Conservation (phyloP, 2,797 vertebrate genomes). For the Pangasius sanitwongsei region DNA sequence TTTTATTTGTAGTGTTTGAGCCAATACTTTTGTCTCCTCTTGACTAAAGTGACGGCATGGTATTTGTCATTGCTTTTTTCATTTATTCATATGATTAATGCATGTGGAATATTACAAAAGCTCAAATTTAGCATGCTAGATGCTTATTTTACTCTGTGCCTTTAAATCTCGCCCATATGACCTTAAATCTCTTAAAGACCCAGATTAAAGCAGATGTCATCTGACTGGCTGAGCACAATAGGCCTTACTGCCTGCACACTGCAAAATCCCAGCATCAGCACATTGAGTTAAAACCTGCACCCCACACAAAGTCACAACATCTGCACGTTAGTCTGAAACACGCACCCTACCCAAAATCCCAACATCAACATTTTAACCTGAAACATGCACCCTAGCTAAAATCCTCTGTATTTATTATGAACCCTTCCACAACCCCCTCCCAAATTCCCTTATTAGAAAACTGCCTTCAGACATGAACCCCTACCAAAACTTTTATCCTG, state of each 20-base stretch:
- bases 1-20: not conserved
- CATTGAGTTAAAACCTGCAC: constrained; percentile 16
- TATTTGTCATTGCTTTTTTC: not conserved
- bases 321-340: constrained; percentile 17
- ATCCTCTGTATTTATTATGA: not conserved
- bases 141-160: not conserved
- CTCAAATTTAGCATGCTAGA: not conserved
- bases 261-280: constrained; percentile 16
- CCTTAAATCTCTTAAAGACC: not conserved
- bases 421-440: too few relatives aligned
- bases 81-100: not conserved
- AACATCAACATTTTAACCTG: constrained; percentile 10
- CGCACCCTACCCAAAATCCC: constrained; percentile 15
- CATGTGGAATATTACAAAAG: not conserved
- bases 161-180: constrained; percentile 13
- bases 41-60: too few relatives aligned
- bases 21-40: not conserved
- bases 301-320: constrained; percentile 5
- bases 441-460: not conserved
- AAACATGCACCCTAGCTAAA: constrained; percentile 2
- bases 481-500: not conserved
- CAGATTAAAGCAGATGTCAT: constrained; percentile 14
- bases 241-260: not conserved
- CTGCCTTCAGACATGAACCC: not conserved
- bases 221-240: not conserved